Conservation (phyloP, 2,888 invertebrate species). For the Dione vanillae region DNA sequence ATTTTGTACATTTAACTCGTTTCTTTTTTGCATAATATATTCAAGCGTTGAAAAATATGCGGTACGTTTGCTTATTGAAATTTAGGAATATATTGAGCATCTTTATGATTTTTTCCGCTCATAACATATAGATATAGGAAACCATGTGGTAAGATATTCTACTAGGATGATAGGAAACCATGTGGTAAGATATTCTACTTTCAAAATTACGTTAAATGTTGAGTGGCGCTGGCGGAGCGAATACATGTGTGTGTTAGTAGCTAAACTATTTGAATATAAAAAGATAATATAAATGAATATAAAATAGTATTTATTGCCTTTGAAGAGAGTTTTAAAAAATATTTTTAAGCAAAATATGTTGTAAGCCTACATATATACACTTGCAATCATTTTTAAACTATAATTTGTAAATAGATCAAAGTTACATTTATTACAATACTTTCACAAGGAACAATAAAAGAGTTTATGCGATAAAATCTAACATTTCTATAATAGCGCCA, state of each 20-base stretch:
- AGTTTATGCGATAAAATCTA: conserved; percentile 75
- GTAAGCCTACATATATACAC: neutral
- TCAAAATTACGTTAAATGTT: too few relatives aligned
- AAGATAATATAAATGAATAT: too few relatives aligned
- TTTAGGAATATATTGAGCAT: neutral
- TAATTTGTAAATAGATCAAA: conserved; percentile 5
- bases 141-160: too few relatives aligned
- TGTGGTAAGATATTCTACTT: too few relatives aligned
- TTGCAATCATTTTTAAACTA: neutral
- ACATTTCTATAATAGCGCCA: conserved; percentile 78
- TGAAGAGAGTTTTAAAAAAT: too few relatives aligned
- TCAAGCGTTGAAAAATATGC: neutral
- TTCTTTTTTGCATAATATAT: neutral
- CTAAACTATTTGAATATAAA: too few relatives aligned
- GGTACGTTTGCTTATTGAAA: neutral
- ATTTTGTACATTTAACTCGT: conserved; percentile 7
- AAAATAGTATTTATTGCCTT: too few relatives aligned
- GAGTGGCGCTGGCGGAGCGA: too few relatives aligned
- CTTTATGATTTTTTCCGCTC: too few relatives aligned
- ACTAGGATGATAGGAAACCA: too few relatives aligned
- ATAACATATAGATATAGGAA: too few relatives aligned
- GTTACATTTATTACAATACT: conserved; percentile 52
- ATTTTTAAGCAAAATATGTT: neutral
- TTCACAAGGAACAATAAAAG: conserved; percentile 69
- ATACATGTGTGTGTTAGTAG: too few relatives aligned